Evolutionary conservation across 2,797 vertebrate species (phyloP).

Genomic region (Halcyon smyrnensis): DNA sequence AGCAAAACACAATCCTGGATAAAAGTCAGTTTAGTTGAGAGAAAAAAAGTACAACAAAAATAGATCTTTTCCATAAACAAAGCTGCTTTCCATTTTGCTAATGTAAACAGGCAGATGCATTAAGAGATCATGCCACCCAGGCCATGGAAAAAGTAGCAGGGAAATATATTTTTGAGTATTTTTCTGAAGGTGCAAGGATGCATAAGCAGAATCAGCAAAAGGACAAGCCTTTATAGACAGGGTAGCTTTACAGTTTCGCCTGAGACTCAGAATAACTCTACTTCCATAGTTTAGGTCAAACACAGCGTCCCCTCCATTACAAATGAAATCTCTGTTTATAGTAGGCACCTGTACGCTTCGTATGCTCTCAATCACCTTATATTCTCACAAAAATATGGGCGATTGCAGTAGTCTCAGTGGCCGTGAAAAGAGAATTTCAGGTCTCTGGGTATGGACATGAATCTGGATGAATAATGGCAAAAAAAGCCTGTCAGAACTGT

Average conservation of each 20-base stretch:
- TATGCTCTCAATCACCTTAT: background rate
- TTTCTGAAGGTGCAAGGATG: slow-evolving; percentile 38
- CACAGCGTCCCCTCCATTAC: background rate
- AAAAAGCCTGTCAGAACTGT: background rate
- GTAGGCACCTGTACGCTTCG: background rate
- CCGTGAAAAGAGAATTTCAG: background rate
- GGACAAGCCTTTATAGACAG: background rate
- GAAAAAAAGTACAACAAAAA: slow-evolving; percentile 75
- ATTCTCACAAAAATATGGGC: background rate
- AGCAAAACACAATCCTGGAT: slow-evolving; percentile 67
- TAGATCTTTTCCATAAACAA: slow-evolving; percentile 84
- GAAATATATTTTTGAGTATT: slow-evolving; percentile 30
- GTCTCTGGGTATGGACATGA: background rate
- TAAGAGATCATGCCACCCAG: slow-evolving; percentile 75
- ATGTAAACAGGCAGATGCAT: slow-evolving; percentile 78
- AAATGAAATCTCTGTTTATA: background rate
- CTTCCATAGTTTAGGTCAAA: background rate
- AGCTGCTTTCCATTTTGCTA: slow-evolving; percentile 79
- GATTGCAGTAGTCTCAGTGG: background rate
- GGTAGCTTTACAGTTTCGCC: background rate
- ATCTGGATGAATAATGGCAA: background rate
- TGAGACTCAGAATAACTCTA: background rate
- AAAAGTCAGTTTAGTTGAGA: slow-evolving; percentile 70
- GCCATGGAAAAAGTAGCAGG: slow-evolving; percentile 43
- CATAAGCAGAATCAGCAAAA: background rate